These are phyloP conservation scores for Rostratula benghalensis DNA, from an alignment of 2,113 vertebrate species.

Conservation along the genomic window DNA sequence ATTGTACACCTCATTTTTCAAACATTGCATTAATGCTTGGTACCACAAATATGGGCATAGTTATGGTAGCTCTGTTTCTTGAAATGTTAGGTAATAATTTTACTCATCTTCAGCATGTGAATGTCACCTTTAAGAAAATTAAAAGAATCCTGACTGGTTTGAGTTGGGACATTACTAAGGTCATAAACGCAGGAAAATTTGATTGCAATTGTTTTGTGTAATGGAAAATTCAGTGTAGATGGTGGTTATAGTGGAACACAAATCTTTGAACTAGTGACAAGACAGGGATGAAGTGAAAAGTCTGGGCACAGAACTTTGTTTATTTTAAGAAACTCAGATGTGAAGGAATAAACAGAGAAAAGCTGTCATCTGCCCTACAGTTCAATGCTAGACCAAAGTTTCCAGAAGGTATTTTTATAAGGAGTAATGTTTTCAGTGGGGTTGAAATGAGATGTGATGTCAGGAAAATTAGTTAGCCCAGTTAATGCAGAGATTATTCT, in stretches of 20 bases:
- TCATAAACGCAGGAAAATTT: not conserved
- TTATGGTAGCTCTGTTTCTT: not conserved
- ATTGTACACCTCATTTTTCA: not conserved
- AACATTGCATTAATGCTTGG: not conserved
- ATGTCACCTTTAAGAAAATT: not conserved
- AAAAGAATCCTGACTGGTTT: not conserved
- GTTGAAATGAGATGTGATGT: not conserved
- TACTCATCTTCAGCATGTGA: not conserved
- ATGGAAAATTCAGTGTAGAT: not conserved
- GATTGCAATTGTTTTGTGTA: not conserved
- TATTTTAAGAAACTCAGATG: not conserved
- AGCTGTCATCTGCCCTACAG: rapidly evolving
- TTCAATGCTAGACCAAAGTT: not conserved
- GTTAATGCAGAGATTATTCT: not conserved
- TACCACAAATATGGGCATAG: not conserved
- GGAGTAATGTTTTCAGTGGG: not conserved
- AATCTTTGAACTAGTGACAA: not conserved
- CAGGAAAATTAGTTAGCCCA: not conserved
- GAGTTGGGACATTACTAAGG: not conserved
- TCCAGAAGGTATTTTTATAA: not conserved
- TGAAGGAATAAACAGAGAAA: not conserved
- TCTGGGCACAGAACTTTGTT: not conserved
- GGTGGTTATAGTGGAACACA: not conserved
- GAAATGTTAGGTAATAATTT: not conserved
- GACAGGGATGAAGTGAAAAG: not conserved